Conservation (phyloP, 1,140 invertebrate species). For the Teleopsis dalmanni region DNA sequence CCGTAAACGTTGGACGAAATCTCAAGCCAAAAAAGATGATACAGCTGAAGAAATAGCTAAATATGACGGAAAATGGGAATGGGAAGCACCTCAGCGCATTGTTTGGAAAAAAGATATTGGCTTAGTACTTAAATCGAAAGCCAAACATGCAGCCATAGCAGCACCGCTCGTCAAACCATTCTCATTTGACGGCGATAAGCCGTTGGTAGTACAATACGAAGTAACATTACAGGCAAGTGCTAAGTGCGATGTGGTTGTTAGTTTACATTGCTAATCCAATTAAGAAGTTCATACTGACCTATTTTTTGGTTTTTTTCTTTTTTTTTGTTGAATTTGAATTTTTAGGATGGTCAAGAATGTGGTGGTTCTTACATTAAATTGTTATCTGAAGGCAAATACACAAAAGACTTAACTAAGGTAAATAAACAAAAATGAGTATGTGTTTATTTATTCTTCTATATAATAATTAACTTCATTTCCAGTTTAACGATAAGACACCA, state of each 20-base stretch:
- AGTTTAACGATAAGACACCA: constrained; percentile 92
- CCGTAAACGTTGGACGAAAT: constrained; percentile 75
- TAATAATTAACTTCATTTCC: constrained; percentile 6
- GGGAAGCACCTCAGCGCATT: constrained; percentile 71
- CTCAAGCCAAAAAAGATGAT: constrained; percentile 89
- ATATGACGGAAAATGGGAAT: constrained; percentile 80
- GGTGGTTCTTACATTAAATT: constrained; percentile 97
- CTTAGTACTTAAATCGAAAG: constrained; percentile 87
- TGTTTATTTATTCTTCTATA: neutral
- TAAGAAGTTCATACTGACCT: too few species aligned
- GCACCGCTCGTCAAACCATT: constrained; percentile 74
- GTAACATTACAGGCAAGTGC: constrained; percentile 56
- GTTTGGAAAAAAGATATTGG: constrained; percentile 78
- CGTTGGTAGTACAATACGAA: constrained; percentile 92
- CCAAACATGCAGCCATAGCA: constrained; percentile 92
- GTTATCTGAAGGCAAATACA: constrained; percentile 59
- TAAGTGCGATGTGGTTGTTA: neutral
- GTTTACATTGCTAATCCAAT: constrained; percentile 31
- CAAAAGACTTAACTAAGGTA: constrained; percentile 60
- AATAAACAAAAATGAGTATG: constrained; percentile 2
- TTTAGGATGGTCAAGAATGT: constrained; percentile 94
- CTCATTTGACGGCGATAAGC: constrained; percentile 72
- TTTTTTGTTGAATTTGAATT: neutral
- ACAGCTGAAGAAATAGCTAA: constrained; percentile 87
- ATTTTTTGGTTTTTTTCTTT: constrained; percentile 13